These are phyloP conservation scores for Polyodon spathula DNA, from an alignment of 2,113 vertebrate genomes.

Conservation along the genomic window DNA sequence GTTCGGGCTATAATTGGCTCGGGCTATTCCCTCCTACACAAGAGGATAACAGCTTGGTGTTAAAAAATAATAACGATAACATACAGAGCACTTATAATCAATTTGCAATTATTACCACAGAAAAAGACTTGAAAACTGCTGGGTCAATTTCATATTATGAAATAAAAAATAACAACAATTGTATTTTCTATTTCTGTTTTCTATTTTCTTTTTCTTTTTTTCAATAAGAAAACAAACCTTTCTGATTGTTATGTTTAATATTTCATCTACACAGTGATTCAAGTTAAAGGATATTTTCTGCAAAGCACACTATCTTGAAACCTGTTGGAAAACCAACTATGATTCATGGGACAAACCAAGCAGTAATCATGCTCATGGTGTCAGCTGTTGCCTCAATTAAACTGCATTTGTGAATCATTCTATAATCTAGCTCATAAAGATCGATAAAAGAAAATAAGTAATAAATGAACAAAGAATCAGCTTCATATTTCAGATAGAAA, in stretches of 20 bases:
- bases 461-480: constrained; percentile 77
- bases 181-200: background rate
- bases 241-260: constrained; percentile 30
- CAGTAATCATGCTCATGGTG: constrained; percentile 64
- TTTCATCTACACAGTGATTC: constrained; percentile 45
- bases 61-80: constrained; percentile 51
- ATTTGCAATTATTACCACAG: background rate
- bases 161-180: no score
- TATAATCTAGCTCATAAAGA: constrained; percentile 76
- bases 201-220: background rate
- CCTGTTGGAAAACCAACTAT: constrained; percentile 56
- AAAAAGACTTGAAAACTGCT: background rate
- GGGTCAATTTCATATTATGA: background rate
- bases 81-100: constrained; percentile 17
- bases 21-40: constrained; percentile 34
- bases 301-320: constrained; percentile 39
- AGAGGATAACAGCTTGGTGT: constrained; percentile 32
- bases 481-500: constrained; percentile 76
- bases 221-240: background rate
- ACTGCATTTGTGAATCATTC: constrained; percentile 73
- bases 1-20: constrained; percentile 31
- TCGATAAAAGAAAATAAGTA: constrained; percentile 79
- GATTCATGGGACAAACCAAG: constrained; percentile 58
- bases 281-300: constrained; percentile 51
- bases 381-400: constrained; percentile 74